Base-by-base conservation (phyloP, 2,113 vertebrate species). In the Gobiocypris rarus region DNA sequence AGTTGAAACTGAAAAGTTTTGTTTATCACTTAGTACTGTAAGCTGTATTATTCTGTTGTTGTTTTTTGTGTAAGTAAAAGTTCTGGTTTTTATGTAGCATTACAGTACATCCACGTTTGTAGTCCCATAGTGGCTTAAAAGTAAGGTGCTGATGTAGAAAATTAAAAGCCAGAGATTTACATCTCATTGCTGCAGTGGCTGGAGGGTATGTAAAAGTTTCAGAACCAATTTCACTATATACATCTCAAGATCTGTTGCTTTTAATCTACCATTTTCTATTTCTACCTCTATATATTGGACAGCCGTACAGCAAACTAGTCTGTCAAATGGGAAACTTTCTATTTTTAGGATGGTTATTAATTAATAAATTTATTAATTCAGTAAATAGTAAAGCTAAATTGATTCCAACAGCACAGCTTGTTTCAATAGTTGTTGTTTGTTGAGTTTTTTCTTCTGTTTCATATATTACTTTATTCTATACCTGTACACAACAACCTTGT, bases 161-260 rank as follows among this genome's bases (percentile, higher is more conserved):
- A 61, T 26, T 26, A 26, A 26, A 61, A 61, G 58, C 15, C 28
- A 67, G 63, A 75, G 71, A 28, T 75, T 50, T 28, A 48, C 45
- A 74, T 52, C 5, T 45, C n/a, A 73, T 73, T 15, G 48, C 69
- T 71, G 45, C 69, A 73, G 69, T 73, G 41, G 22, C 41, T 73
- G 22, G 38, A 73, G 69, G 41, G 24, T 54, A 54, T 19, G 6
- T 19, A 6, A 31, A 31, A 75, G 7, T 52, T 34, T 54, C 19
- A 56, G 50, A 54, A 75, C 56, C 26, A 1, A 5, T 56, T 75
- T 56, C 9, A 28, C 26, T 22, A 7, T 9, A 50, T 74, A 28
- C 24, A 50, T 50, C 45, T 50, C 7, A 34, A 34, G 3, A 65
- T 65, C 34, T 69, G 65, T 69, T 5, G 26, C 73, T 22, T 34